Evolutionary conservation across 2,113 vertebrate genomes (phyloP).

Genomic region (Agelaius tricolor): DNA sequence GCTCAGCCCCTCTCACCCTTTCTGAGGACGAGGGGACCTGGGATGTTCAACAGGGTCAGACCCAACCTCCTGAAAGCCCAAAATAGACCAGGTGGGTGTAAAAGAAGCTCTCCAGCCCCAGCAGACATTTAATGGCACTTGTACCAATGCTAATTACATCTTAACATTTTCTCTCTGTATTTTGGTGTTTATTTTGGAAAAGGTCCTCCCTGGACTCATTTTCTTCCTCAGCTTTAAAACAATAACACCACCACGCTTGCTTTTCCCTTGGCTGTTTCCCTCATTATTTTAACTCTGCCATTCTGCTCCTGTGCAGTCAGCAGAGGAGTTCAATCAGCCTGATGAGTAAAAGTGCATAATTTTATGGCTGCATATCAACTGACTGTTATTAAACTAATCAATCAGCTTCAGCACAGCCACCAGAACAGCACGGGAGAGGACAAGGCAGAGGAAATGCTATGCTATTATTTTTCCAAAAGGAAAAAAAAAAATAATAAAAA

Average conservation of each 20-base stretch:
- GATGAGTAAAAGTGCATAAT: constrained; percentile 71
- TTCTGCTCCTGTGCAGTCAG: constrained; percentile 60
- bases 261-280: constrained; percentile 57
- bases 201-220: constrained; percentile 55
- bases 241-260: not conserved
- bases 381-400: constrained; percentile 72
- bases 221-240: constrained; percentile 59
- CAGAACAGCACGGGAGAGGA: not conserved
- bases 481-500: not conserved
- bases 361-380: constrained; percentile 71
- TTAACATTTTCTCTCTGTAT: constrained; percentile 58
- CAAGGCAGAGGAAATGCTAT: constrained; percentile 31
- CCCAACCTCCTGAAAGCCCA: not conserved
- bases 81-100: not conserved
- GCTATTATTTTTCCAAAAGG: constrained; percentile 12
- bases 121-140: constrained; percentile 11
- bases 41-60: not conserved
- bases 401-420: constrained; percentile 63
- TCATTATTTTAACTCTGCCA: constrained; percentile 52
- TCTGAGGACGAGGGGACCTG: rapidly evolving
- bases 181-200: constrained; percentile 66
- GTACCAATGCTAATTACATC: constrained; percentile 46
- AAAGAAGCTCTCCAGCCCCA: not conserved
- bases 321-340: constrained; percentile 70
- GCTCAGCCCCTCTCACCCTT: not conserved